Evolutionary conservation across 2,113 vertebrate species (phyloP), one percentile per base, ranked within the genome.

Genomic region (Puffinus mauretanicus): DNA sequence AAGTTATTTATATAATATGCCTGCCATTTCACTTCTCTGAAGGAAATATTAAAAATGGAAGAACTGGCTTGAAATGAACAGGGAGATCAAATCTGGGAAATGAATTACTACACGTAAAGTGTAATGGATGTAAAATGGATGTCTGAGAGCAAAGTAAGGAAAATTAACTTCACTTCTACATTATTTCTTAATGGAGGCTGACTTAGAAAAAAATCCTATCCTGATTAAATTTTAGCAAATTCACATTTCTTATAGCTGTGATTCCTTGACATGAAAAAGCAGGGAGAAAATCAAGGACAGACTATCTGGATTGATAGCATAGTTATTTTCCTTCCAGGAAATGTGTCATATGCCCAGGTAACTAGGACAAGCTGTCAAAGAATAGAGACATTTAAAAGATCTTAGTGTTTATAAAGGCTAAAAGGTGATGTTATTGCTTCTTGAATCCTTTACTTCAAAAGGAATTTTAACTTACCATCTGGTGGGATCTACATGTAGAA

Each of bases 311-410:
- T 82, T 91, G 93, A 94, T 16, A 82, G 73, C 46, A 86, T 0
- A 88, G 76, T 64, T 88, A 94, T 69, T 93, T 84, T 79, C 83
- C 66, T 95, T 93, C 70, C 77, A 84, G 65, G 66, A 95, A 95
- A 91, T 2, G 3, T 91, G 60, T 86, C 80, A 67, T 21, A 52
- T 14, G 17, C 32, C 51, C 70, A 89, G 71, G 62, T 88, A 96
- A 92, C 42, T 86, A 70, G 94, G 91, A 94, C 91, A 91, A 81
- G 40, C 65, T 93, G 88, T 65, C 80, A 95, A 90, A 89, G 61
- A 87, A 80, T 8, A 87, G 40, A 92, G 62, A 77, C 20, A 42
- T 84, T 75, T 64, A 75, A 82, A 92, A 83, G 14, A 71, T 79
- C 27, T 78, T 46, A 57, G 32, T 44, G 42, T 16, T 75, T 79